Evolutionary conservation across 2,797 vertebrate genomes (phyloP), one percentile per base, ranked within the genome.

Genomic region (Bradypodion pumilum): DNA sequence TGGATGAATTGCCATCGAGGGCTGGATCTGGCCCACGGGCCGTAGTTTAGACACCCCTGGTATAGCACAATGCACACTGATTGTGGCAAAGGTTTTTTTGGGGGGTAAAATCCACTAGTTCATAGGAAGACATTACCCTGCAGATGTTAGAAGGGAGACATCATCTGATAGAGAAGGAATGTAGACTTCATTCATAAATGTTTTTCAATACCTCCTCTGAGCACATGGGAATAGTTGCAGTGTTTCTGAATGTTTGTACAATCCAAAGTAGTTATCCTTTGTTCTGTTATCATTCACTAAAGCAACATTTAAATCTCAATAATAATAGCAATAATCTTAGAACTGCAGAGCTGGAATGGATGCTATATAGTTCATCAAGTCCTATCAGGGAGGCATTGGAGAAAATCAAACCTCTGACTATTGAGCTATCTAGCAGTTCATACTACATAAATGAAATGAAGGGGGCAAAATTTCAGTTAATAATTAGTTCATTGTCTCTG

Each of bases 121-220:
- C 73, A 10, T 15, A 46, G 68, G 70, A 84, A 85, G 60, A 78
- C 87, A 84, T 27, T n/a, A 80, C 59, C 29, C 32, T 35, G 2
- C n/a, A 40, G 63, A 60, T 81, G 59, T 35, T 29, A 78, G 83
- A 56, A 15, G 63, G 69, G 78, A 78, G 78, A 74, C 69, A 49
- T 52, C 81, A 19, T 10, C 10, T 10, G 69, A 73, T 23, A 12
- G 21, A 59, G 2, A 88, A 9, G 46, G 74, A 40, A 37, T 42
- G 32, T 69, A 21, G 0, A 32, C 76, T 87, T 29, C 49, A 7
- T 86, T 87, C 74, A 81, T 84, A 74, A 75, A 85, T 85, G 56
- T n/a, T 83, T 74, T 73, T 90, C 60, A 90, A 60, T 68, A 37
- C 74, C 68, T 77, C 21, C 60, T 27, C 46, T 82, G 63, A 76